Percentiles rank a stretch among this genome's conserved stretches.
phyloP scores from a whole-genome alignment of 2,888 invertebrate species.

The Sminthurinus aureus region DNA sequence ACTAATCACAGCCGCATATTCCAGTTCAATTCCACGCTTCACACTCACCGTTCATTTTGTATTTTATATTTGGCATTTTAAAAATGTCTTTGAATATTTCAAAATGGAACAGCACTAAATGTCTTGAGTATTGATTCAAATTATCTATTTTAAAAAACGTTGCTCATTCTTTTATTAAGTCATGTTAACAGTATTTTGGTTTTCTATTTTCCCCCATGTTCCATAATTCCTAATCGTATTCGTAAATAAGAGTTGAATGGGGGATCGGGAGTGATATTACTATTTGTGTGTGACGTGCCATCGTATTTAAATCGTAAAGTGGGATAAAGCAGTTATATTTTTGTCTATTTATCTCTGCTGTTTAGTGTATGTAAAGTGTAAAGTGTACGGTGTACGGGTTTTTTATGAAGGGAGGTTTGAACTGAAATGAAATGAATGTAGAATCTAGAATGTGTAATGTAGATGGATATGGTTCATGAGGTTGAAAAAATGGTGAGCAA shows the following conservation, averaged over 20 bases:
- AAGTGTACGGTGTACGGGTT: background rate
- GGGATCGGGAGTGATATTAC: background rate
- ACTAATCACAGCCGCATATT: too few relatives aligned
- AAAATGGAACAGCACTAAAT: too few relatives aligned
- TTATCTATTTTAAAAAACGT: too few relatives aligned
- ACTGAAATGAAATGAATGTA: background rate
- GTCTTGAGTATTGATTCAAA: too few relatives aligned
- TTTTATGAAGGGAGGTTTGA: background rate
- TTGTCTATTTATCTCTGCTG: background rate
- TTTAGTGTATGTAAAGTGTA: too few relatives aligned
- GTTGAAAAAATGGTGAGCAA: conserved; percentile 41
- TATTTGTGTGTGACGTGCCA: conserved; percentile 3
- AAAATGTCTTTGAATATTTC: too few relatives aligned
- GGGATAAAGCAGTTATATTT: background rate
- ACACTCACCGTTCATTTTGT: too few relatives aligned
- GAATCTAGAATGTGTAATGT: background rate
- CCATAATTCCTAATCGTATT: background rate
- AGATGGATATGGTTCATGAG: background rate
- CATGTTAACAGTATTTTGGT: background rate
- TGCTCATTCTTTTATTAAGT: too few relatives aligned
- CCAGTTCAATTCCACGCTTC: too few relatives aligned
- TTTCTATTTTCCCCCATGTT: background rate
- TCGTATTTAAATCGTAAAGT: background rate
- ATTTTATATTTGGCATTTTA: too few relatives aligned
- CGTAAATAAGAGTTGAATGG: background rate